A percentile compares a stretch with the other conserved stretches of the same genome.
Evolutionary conservation across 2,797 vertebrate genomes (phyloP).

Genomic region (Lacerta bilineata): DNA sequence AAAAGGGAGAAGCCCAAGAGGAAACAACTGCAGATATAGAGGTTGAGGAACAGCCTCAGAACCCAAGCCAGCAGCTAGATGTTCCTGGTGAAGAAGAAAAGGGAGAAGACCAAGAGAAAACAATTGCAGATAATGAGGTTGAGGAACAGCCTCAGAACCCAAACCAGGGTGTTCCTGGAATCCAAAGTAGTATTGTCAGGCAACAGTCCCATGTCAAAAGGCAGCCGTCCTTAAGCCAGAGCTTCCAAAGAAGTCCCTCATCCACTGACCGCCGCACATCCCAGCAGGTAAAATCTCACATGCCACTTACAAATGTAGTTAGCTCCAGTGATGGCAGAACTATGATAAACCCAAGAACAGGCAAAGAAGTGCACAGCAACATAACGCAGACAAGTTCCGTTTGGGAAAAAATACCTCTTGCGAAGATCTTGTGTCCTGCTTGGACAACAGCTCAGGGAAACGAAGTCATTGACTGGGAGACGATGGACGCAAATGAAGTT

Average conservation of each 20-base stretch:
- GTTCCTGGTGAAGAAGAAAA: not conserved
- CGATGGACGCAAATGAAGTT: not conserved
- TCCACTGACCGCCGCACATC: not conserved
- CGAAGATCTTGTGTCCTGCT: not conserved
- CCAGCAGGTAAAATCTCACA: not conserved
- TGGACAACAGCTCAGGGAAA: not conserved
- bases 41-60: not conserved
- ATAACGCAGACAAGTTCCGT: constrained; percentile 15
- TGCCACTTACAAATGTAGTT: not conserved
- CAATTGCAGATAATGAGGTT: not conserved
- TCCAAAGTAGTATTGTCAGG: no score
- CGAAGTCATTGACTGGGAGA: not conserved
- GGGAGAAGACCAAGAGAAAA: not conserved
- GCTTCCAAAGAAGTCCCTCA: not conserved
- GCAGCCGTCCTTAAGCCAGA: not conserved
- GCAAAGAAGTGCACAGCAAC: not conserved
- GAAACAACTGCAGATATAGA: not conserved
- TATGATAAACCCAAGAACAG: not conserved
- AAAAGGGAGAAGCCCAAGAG: not conserved
- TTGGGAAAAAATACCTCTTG: constrained; percentile 23
- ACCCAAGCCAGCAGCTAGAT: no score
- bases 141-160: not conserved
- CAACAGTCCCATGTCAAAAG: not conserved
- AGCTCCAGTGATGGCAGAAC: not conserved
- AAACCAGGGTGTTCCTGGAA: not conserved